These are phyloP conservation scores for Gortyna flavago DNA, from an alignment of 2,888 invertebrate species.

Conservation along the genomic window DNA sequence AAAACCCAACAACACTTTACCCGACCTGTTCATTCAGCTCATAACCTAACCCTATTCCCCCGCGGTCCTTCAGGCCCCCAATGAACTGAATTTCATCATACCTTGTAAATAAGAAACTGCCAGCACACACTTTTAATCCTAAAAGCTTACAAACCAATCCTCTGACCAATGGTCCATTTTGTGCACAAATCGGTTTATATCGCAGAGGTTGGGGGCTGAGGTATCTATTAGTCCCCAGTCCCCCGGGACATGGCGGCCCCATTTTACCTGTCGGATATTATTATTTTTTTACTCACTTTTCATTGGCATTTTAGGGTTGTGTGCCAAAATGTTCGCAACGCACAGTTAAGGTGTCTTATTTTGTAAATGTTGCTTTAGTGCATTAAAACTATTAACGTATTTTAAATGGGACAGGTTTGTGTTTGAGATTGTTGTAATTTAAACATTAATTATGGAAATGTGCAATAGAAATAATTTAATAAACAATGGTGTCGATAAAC, in stretches of 20 bases:
- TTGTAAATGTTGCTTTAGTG: constrained; percentile 22
- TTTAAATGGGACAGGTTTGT: background rate
- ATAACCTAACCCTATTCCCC: constrained; percentile 11
- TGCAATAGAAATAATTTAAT: background rate
- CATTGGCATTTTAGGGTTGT: constrained; percentile 55
- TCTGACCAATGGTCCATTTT: constrained; percentile 67
- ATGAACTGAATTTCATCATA: constrained; percentile 26
- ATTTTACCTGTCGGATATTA: constrained; percentile 65
- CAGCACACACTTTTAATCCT: constrained; percentile 52
- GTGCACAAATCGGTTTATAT: constrained; percentile 62
- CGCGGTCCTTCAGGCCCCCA: background rate
- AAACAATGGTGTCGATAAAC: background rate
- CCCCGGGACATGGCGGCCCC: constrained; percentile 46
- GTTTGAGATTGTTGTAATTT: background rate
- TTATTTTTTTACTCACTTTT: constrained; percentile 63
- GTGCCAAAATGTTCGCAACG: constrained; percentile 6
- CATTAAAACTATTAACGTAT: background rate
- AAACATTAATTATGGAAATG: background rate
- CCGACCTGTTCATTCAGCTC: background rate
- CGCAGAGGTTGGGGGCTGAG: constrained; percentile 29
- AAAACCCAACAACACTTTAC: too few species aligned
- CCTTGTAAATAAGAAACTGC: constrained; percentile 34
- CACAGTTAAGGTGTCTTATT: background rate
- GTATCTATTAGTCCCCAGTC: constrained; percentile 62
- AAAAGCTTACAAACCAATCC: constrained; percentile 65